These are phyloP conservation scores for Dyspetes luteomarginatus DNA, from an alignment of 2,888 invertebrate species.

Conservation along the genomic window DNA sequence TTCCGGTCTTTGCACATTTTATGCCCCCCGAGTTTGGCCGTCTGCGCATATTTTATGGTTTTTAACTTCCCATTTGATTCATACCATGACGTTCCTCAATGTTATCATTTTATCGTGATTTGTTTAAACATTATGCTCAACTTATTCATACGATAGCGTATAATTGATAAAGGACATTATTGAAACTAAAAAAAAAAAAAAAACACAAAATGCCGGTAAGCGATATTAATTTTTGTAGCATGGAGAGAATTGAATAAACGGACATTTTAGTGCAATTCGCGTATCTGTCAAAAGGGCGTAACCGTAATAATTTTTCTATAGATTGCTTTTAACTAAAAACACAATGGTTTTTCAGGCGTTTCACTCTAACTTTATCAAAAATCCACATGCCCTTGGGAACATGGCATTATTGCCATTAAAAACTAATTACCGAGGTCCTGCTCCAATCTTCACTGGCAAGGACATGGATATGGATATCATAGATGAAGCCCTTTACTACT, in stretches of 20 bases:
- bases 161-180: not conserved
- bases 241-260: not conserved
- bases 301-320: slow-evolving; percentile 6
- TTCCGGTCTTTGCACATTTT: slow-evolving; percentile 8
- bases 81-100: slow-evolving; percentile 5
- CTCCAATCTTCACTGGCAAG: slow-evolving; percentile 86
- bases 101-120: slow-evolving; percentile 33
- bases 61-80: slow-evolving; percentile 34
- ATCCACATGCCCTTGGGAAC: slow-evolving; percentile 92
- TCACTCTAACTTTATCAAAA: slow-evolving; percentile 94
- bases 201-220: slow-evolving; percentile 57
- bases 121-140: slow-evolving; percentile 5
- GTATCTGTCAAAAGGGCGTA: slow-evolving; percentile 62
- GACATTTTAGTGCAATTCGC: not conserved
- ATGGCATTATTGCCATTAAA: slow-evolving; percentile 96
- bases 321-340: slow-evolving; percentile 4
- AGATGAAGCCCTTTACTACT: slow-evolving; percentile 98
- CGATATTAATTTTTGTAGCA: not conserved
- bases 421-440: slow-evolving; percentile 96
- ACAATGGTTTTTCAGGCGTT: slow-evolving; percentile 90
- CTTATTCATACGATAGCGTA: not conserved
- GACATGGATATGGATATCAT: slow-evolving; percentile 95
- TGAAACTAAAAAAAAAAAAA: not conserved
- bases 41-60: slow-evolving; percentile 4
- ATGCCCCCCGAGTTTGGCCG: not conserved